Evolutionary conservation across 2,888 invertebrate species (phyloP), one percentile per base, ranked within the genome.

Genomic region (Lithophane ornitopus): DNA sequence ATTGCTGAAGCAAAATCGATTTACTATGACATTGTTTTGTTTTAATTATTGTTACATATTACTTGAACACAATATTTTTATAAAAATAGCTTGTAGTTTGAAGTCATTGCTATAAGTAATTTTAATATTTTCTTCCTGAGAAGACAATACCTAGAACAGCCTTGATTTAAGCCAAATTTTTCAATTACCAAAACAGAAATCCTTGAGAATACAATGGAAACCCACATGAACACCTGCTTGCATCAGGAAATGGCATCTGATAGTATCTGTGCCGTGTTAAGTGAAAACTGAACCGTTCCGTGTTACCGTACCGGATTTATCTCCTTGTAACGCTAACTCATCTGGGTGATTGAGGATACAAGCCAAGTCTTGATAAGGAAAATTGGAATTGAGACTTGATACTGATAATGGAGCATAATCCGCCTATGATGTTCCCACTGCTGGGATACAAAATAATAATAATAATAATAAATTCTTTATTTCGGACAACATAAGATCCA

Each of bases 211-310:
- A 54, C 82, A 89, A 85, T 89, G 91, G 87, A 88, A 77, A 89
- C 87, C 7, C 16, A 22, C 80, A 22, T 26, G 34, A 75, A 85
- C 89, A 91, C 88, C 89, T 90, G 89, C 89, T 85, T 81, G 89
- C 87, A 89, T 88, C 91, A 89, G 91, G 91, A 91, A 92, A 92
- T 91, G 89, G 91, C 87, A 89, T 89, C 87, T 83, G 89, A 89
- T 89, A 85, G 86, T 90, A 89, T 89, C 88, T 80, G 84, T 70
- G 52, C 54, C 85, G 88, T 88, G 91, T 90, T 88, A 89, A 90
- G 88, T 89, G 91, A 88, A 88, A 84, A 78, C 81, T 81, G 82
- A 82, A 82, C 62, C 63, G 69, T 62, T 49, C 41, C 67, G 39
- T 68, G 63, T 65, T 68, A 56, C 76, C n/a, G 49, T 41, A n/a